A percentile compares a stretch with the other conserved stretches of the same genome.
Evolutionary conservation across 1,140 invertebrate species (phyloP).

Genomic region (Diploscapter pachys): DNA sequence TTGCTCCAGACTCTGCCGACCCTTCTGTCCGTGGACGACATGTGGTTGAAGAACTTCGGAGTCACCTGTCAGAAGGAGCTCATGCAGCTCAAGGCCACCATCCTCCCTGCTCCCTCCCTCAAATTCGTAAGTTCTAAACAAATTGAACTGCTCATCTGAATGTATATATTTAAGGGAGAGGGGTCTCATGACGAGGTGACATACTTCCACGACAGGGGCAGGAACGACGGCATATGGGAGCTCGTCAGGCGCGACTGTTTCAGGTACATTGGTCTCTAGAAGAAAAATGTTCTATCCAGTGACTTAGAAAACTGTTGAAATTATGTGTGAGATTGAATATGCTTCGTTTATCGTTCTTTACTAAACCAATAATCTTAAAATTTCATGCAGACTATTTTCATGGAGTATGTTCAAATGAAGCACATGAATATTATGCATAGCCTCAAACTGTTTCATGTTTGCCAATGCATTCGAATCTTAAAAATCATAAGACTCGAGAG

Average conservation of each 20-base stretch:
- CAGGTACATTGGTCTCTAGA: not conserved
- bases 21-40: conserved; percentile 6
- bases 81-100: conserved; percentile 6
- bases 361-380: not conserved
- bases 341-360: not conserved
- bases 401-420: not conserved
- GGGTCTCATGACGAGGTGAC: not conserved
- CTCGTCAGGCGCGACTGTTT: not conserved
- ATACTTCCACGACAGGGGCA: not conserved
- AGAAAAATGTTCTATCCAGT: not conserved
- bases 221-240: conserved; percentile 1
- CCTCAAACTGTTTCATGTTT: not conserved
- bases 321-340: not conserved
- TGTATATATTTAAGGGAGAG: not conserved
- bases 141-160: not conserved
- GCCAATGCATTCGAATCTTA: not conserved
- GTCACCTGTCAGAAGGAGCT: conserved; percentile 2
- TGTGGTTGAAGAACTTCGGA: conserved; percentile 2
- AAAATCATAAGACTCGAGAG: not conserved
- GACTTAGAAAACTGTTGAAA: too few relatives aligned
- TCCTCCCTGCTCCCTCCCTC: conserved; percentile 13
- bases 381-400: not conserved
- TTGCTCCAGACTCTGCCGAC: not conserved
- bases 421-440: not conserved
- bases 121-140: conserved; percentile 1